Base-by-base conservation (phyloP, 2,888 invertebrate genomes). In the Anthoptus insignis region DNA sequence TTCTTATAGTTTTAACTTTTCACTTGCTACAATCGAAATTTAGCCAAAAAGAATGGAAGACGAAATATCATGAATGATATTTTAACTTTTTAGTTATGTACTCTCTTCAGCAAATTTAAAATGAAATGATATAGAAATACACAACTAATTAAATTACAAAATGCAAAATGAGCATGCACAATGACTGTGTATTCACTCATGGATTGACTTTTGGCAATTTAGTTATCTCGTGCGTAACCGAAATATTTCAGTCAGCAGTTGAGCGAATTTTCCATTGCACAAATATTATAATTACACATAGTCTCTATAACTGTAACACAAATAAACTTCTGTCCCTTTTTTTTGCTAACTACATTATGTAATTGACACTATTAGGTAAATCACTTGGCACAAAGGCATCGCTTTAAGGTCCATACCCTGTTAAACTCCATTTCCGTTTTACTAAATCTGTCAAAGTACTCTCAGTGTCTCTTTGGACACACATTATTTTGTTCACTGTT, bases 321-420 rank as follows among this genome's bases (percentile, higher is more conserved):
- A 83, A 86, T 88, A 88, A 85, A 88, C 81, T 89, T 84, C 85
- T 80, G 81, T 84, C 82, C 82, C 63, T 72, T 74, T 82, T 74
- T 82, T 87, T 87, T 80, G 81, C 86, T 90, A 91, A 86, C 85
- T 90, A 89, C 79, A 47, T 81, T 83, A 84, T 78, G 81, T 91
- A 92, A 91, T 92, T 93, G 91, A 93, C 91, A 89, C 91, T 93
- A 89, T 87, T 84, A 84, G 81, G 82, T 86, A 87, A 89, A 92
- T 92, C 92, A 92, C 93, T 92, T 91, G 93, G 93, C 93, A 93
- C 93, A 87, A 92, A 91, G 93, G 93, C 93, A 89, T 87, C 70
- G 74, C 56, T 82, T 77, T 82, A 81, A 89, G 90, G 92, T 92
- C 92, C 92, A 88, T 89, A 92, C 92, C 92, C 93, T 92, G 92